A percentile compares a stretch with the other conserved stretches of the same genome.
These are phyloP conservation scores for Lepeophtheirus salmonis DNA, from an alignment of 1,140 invertebrate species.

Conservation along the genomic window DNA sequence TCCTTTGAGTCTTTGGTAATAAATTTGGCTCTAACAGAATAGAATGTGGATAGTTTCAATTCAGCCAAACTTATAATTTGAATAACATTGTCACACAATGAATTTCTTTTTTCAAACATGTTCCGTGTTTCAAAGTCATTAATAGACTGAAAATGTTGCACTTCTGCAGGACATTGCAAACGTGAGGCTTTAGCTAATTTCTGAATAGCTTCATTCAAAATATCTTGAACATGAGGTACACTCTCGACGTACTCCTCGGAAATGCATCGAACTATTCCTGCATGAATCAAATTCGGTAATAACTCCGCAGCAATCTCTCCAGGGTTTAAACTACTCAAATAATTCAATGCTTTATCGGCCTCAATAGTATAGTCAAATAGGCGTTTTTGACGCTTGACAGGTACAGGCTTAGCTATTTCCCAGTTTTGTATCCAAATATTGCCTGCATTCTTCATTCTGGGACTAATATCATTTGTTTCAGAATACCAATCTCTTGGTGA, in stretches of 20 bases:
- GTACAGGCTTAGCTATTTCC: slow-evolving; percentile 56
- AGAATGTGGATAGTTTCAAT: slow-evolving; percentile 26
- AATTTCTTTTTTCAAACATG: not conserved
- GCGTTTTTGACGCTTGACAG: slow-evolving; percentile 64
- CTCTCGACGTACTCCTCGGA: slow-evolving; percentile 22
- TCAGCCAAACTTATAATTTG: slow-evolving; percentile 26
- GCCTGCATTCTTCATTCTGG: slow-evolving; percentile 75
- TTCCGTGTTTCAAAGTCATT: not conserved
- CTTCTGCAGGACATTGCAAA: slow-evolving; percentile 32
- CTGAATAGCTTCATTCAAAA: slow-evolving; percentile 33
- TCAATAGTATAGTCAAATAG: slow-evolving; percentile 90
- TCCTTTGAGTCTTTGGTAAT: not conserved
- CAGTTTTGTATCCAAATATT: slow-evolving; percentile 76
- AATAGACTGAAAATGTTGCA: slow-evolving; percentile 13
- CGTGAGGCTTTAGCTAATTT: slow-evolving; percentile 31
- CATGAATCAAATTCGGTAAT: slow-evolving; percentile 45
- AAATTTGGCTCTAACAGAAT: slow-evolving; percentile 28
- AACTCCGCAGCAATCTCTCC: slow-evolving; percentile 50
- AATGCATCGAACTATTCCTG: slow-evolving; percentile 33
- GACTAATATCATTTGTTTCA: slow-evolving; percentile 43
- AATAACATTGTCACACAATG: slow-evolving; percentile 24
- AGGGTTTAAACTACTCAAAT: slow-evolving; percentile 43
- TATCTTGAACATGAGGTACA: slow-evolving; percentile 27
- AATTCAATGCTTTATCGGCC: slow-evolving; percentile 81
- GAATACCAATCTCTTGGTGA: slow-evolving; percentile 83